Base-by-base conservation (phyloP, 1,140 invertebrate genomes). In the Daktulosphaira vitifoliae region DNA sequence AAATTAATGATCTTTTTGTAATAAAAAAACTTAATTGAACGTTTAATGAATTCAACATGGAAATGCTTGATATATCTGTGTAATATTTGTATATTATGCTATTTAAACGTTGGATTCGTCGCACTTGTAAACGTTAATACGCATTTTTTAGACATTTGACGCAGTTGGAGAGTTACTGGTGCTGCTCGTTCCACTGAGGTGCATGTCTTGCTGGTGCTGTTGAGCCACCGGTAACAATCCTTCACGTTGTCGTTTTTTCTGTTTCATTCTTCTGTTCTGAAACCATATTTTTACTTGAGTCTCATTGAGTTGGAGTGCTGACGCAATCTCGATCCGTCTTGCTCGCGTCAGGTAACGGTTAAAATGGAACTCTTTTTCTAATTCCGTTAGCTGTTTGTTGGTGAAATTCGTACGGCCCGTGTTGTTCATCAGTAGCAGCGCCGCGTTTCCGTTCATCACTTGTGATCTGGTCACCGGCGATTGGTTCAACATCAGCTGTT, bases 291-390 rank as follows among this genome's bases (percentile, higher is more conserved):
- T 90, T 11, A 89, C 87, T 70, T 96, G 92, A 0, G 96, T 98
- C 74, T 99, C 96, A 75, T 98, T 98, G 4, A 99, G 82, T 73
- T 95, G 90, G 16, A 99, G 78, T 1, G 92, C 87, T 1, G 92
- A 90, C 0, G 96, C 96, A 69, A 99, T 99, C 77, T 99, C 96
- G 71, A 98, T 97, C 68, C 96, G 81, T 69, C 96, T 78, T 7
- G 93, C 95, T 68, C 96, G 79, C 2, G 95, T 98, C 71, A 99
- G 82, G 80, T 99, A 99, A 78, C 97, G 97, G 79, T 98, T 98
- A 77, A 96, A 98, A 77, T 99, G 95, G 77, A 98, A 99, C 77
- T 99, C 96, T 75, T 99, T 99, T 75, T 98, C 96, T 68, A 98
- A 80, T 77, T 98, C 96, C 1, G 95, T 98, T 51, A 99, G 82